phyloP scores from a whole-genome alignment of 2,113 vertebrate genomes.

The Burhinus oedicnemus region DNA sequence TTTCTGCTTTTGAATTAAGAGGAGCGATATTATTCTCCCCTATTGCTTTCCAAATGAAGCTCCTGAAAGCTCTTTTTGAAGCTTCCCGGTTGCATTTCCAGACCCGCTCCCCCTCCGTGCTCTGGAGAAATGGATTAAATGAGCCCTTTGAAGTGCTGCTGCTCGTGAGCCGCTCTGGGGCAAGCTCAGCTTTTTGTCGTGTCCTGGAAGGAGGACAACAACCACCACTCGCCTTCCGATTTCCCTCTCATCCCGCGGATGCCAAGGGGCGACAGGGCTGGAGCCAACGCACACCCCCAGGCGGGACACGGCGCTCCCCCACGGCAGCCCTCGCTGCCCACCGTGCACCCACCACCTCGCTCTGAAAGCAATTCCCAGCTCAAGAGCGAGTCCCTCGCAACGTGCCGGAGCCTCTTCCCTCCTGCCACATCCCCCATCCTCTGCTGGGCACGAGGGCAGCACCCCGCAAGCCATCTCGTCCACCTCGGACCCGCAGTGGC shows the following conservation, averaged over 20 bases:
- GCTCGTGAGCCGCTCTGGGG: background rate
- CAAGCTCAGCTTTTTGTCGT: background rate
- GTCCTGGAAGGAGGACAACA: background rate
- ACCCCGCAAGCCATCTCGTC: rapidly evolving
- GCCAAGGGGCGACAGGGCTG: rapidly evolving
- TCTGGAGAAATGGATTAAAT: conserved; percentile 26
- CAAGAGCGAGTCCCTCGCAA: background rate
- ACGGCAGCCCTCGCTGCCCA: rapidly evolving
- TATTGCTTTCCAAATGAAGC: background rate
- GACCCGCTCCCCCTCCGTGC: background rate
- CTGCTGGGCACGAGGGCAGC: background rate
- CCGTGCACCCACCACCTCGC: background rate
- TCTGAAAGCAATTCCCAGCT: rapidly evolving
- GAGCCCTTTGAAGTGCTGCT: conserved; percentile 46
- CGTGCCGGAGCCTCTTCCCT: rapidly evolving
- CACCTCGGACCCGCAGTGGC: rapidly evolving
- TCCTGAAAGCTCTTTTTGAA: conserved; percentile 9
- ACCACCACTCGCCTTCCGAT: background rate
- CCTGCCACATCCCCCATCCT: background rate
- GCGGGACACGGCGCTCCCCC: background rate
- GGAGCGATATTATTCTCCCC: background rate
- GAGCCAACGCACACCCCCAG: rapidly evolving
- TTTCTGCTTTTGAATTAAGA: background rate
- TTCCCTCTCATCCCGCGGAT: background rate
- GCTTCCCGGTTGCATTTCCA: background rate